Evolutionary conservation across 2,113 vertebrate genomes (phyloP).

Genomic region (Callipepla californica): DNA sequence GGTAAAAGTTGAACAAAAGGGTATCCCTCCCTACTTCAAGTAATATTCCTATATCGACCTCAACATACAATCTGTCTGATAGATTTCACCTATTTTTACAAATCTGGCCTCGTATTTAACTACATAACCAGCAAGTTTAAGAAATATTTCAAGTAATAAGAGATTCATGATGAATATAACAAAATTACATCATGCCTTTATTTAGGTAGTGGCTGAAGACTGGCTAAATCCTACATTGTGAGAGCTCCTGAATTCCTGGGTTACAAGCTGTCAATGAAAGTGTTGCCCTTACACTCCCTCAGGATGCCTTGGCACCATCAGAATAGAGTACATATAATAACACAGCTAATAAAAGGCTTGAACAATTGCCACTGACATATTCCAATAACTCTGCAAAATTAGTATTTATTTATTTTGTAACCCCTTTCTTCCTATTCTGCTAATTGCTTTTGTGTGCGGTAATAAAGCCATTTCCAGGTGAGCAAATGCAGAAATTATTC

Average conservation of each 20-base stretch:
- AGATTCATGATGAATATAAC: background rate
- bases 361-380: background rate
- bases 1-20: background rate
- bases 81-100: background rate
- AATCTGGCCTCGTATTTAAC: background rate
- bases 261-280: background rate
- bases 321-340: background rate
- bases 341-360: background rate
- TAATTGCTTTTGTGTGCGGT: background rate
- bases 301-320: background rate
- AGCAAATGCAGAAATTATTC: background rate
- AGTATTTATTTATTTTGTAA: accelerated
- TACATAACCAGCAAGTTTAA: background rate
- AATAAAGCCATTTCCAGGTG: background rate
- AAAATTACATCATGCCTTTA: background rate
- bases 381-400: background rate
- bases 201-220: background rate
- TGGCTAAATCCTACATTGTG: background rate
- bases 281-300: background rate
- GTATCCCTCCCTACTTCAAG: background rate
- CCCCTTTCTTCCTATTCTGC: background rate
- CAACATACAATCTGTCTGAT: background rate
- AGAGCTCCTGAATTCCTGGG: background rate
- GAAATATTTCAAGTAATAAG: background rate
- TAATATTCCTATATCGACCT: background rate